Conservation (phyloP, 2,113 vertebrate species). For the Cnemophilus loriae region DNA sequence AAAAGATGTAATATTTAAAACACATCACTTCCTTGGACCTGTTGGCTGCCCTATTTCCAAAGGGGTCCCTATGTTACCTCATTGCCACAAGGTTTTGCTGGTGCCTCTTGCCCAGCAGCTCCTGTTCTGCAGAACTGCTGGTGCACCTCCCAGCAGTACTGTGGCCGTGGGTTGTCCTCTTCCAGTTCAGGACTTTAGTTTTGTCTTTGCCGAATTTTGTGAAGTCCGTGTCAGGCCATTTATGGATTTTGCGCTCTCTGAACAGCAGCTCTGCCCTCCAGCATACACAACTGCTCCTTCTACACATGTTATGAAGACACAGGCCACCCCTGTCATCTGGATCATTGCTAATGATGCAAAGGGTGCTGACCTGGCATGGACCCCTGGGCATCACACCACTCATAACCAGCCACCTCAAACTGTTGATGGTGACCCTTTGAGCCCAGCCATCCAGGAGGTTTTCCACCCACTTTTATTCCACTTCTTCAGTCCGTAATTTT, state of each 20-base stretch:
- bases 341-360: not conserved
- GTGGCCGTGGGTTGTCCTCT: not conserved
- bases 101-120: not conserved
- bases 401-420: not conserved
- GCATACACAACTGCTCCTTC: not conserved
- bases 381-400: not conserved
- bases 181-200: not conserved
- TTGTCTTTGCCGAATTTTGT: not conserved
- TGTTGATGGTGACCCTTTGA: not conserved
- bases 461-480: not conserved
- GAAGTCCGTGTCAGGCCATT: not conserved
- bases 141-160: not conserved
- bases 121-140: not conserved
- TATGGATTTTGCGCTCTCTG: not conserved
- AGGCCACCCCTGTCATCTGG: not conserved
- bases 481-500: not conserved
- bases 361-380: not conserved
- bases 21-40: not conserved
- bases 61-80: not conserved
- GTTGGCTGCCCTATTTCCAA: not conserved
- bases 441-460: accelerated
- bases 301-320: not conserved
- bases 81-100: not conserved
- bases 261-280: not conserved
- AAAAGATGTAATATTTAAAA: not conserved